Evolutionary conservation across 2,888 invertebrate genomes (phyloP).

Genomic region (Lepidocyrtinus sp.): DNA sequence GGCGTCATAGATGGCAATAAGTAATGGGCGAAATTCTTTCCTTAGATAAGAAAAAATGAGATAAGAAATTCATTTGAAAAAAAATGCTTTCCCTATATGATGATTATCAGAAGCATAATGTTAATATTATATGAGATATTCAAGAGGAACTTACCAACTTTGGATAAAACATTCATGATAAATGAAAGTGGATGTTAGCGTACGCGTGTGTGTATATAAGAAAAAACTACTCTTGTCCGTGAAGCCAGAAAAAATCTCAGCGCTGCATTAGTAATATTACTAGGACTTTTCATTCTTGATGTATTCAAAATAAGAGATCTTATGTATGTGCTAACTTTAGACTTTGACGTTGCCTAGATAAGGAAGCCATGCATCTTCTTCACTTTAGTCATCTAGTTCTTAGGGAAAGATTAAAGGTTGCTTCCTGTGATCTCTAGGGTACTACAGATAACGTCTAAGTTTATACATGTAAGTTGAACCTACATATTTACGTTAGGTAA

Average conservation of each 20-base stretch:
- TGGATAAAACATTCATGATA: too few relatives aligned
- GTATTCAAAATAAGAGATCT: slow-evolving; percentile 14
- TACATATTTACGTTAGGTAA: too few relatives aligned
- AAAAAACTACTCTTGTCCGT: not conserved
- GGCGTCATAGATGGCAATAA: not conserved
- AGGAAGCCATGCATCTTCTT: slow-evolving; percentile 43
- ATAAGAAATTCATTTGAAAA: slow-evolving; percentile 7
- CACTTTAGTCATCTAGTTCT: slow-evolving; percentile 26
- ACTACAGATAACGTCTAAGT: slow-evolving; percentile 26
- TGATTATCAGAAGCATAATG: not conserved
- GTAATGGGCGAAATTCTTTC: slow-evolving; percentile 18
- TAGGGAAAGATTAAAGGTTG: slow-evolving; percentile 44
- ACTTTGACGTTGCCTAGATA: slow-evolving; percentile 20
- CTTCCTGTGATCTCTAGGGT: slow-evolving; percentile 32
- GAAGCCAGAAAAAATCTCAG: slow-evolving; percentile 1
- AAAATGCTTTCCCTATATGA: slow-evolving; percentile 16
- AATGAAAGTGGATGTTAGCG: slow-evolving; percentile 21
- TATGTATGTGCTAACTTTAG: slow-evolving; percentile 1
- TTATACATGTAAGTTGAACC: not conserved
- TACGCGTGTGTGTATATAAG: too few relatives aligned
- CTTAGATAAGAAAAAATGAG: not conserved
- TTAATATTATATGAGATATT: not conserved
- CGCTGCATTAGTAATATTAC: slow-evolving; percentile 18
- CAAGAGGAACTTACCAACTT: not conserved
- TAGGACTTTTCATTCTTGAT: not conserved